These are phyloP conservation scores for Thamnophis sirtalis DNA, from an alignment of 2,113 vertebrate species.

Conservation along the genomic window DNA sequence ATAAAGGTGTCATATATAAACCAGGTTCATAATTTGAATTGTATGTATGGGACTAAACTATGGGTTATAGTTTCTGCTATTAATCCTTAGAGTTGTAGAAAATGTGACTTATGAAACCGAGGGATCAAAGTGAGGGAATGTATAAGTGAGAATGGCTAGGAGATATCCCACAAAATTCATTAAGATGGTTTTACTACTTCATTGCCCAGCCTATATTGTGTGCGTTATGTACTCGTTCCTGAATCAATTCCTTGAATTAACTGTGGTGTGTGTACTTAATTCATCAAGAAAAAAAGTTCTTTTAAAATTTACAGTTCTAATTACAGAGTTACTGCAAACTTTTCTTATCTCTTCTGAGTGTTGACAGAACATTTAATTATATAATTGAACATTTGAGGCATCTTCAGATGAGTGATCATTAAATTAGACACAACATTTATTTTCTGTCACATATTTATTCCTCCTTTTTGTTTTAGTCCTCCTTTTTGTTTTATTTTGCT, in stretches of 20 bases:
- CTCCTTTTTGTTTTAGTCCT: background rate
- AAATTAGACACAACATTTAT: conserved; percentile 18
- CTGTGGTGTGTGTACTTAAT: background rate
- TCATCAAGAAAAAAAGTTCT: background rate
- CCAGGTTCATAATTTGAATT: background rate
- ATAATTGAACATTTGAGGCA: conserved; percentile 35
- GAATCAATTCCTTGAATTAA: background rate
- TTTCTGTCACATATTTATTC: conserved; percentile 16
- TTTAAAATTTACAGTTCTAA: background rate
- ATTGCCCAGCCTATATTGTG: background rate
- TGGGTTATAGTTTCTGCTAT: background rate
- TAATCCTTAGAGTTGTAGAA: background rate
- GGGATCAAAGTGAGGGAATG: background rate
- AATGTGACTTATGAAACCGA: background rate
- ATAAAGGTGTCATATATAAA: background rate
- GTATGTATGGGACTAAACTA: background rate
- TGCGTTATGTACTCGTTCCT: background rate
- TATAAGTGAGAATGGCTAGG: background rate
- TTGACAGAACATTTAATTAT: conserved; percentile 14
- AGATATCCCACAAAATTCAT: background rate
- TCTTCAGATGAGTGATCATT: conserved; percentile 19
- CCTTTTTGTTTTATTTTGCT: conserved; percentile 12
- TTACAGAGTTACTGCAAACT: background rate
- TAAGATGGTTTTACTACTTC: background rate
- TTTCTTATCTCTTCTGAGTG: conserved; percentile 30